Conservation (phyloP, 37 sponge, comb jelly and placozoan species). For the Cliona cf. orientalis region DNA sequence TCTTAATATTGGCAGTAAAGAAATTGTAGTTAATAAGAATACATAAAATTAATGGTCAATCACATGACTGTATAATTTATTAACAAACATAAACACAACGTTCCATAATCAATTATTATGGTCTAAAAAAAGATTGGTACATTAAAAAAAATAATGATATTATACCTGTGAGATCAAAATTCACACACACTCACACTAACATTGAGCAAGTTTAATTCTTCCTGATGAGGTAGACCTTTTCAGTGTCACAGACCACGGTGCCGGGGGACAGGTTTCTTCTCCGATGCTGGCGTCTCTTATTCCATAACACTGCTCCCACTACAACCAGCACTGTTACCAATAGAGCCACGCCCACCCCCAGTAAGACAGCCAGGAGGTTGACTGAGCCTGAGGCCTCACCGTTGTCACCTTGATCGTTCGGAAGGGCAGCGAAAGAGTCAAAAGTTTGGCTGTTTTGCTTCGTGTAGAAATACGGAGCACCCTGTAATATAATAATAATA, state of each 20-base stretch:
- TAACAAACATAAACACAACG: background rate
- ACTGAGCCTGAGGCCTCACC: background rate
- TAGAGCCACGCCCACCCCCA: background rate
- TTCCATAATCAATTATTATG: background rate
- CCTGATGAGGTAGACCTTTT: background rate
- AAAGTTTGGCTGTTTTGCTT: slow-evolving; percentile 27
- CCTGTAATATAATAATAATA: background rate
- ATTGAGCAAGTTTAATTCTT: background rate
- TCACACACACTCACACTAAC: background rate
- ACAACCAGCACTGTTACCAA: background rate
- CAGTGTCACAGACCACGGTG: background rate
- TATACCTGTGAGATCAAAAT: background rate
- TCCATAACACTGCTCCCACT: background rate
- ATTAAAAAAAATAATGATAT: background rate
- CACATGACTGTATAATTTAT: too few species aligned
- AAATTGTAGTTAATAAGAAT: too few species aligned
- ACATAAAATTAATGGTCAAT: too few species aligned
- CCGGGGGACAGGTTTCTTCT: background rate
- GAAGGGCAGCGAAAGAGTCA: background rate
- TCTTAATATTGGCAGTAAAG: too few species aligned
- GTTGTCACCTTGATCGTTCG: background rate
- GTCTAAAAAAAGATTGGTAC: too few species aligned
- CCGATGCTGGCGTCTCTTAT: background rate
- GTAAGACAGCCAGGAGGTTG: slow-evolving; percentile 1
- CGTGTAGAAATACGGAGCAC: slow-evolving; percentile 56